phyloP scores from a whole-genome alignment of 1,140 invertebrate species.

The Aphis craccivora region DNA sequence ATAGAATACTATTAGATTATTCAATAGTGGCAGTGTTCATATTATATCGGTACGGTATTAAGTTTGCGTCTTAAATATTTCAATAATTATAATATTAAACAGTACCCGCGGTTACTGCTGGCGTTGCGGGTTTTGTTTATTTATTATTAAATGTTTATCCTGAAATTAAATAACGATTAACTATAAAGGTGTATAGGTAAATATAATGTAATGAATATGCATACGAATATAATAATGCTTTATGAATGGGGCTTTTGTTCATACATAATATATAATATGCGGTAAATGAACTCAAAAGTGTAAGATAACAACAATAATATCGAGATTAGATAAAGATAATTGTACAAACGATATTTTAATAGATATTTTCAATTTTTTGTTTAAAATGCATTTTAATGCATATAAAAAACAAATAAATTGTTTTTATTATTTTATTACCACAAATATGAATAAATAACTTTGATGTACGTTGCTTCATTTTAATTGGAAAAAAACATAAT shows the following conservation, averaged over 20 bases:
- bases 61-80: not conserved
- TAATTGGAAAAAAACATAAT: no score
- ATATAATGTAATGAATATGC: not conserved
- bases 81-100: not conserved
- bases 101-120: not conserved
- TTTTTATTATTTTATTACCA: no score
- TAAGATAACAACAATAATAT: no score
- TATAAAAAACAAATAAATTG: no score
- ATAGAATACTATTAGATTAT: not conserved
- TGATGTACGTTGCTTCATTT: no score
- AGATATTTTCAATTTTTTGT: no score
- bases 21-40: not conserved
- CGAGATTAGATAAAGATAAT: no score
- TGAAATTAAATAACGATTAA: not conserved
- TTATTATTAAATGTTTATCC: not conserved
- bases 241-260: not conserved
- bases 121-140: not conserved
- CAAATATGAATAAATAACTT: no score
- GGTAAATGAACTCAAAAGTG: not conserved
- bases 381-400: no score
- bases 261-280: not conserved
- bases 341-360: no score
- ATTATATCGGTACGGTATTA: not conserved
- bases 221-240: not conserved
- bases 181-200: not conserved